Base-by-base conservation (phyloP, 2,888 invertebrate species). In the Candidula unifasciata region DNA sequence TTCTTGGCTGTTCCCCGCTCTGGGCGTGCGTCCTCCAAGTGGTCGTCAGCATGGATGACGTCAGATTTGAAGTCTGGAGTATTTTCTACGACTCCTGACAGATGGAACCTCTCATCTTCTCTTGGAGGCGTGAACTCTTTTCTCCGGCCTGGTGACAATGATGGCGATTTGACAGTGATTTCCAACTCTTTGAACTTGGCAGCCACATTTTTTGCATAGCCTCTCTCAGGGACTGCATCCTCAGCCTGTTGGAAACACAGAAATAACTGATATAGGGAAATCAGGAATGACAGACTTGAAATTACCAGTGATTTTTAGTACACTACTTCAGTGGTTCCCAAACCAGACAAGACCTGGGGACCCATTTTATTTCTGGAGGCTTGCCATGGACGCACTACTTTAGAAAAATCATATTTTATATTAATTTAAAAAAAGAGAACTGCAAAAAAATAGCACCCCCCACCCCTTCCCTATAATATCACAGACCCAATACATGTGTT, bases 51-150 rank as follows among this genome's bases (percentile, higher is more conserved):
- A 52, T 88, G 87, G 54, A 90, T 87, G 27, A 91, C 89, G 86
- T 91, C 91, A 3, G 86, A 84, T 60, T 87, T 81, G 6, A 66
- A 64, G n/a, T 87, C 86, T 13, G 91, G 92, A 33, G 86, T 87
- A 84, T 85, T 91, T 84, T 92, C 91, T 54, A 89, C 77, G 18
- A 92, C 90, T n/a, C 90, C 91, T 24, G 89, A 82, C 64, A 78
- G 83, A 13, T 86, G 86, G 21, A 82, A 30, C 13, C 87, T 86
- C 33, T 85, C 88, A 30, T 87, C 85, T 81, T 90, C 90, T 69
- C 90, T 86, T 6, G 91, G 90, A 57, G 92, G 91, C 13, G 91
- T 91, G 79, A 91, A 87, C 80, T 90, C 90, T 66, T 89, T 90
- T 35, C 82, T 81, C 80, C 87, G 87, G 10, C 85, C 84, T n/a